A percentile compares a stretch with the other conserved stretches of the same genome.
Conservation (phyloP, 2,888 invertebrate genomes). For the Tiliacea citrago region DNA sequence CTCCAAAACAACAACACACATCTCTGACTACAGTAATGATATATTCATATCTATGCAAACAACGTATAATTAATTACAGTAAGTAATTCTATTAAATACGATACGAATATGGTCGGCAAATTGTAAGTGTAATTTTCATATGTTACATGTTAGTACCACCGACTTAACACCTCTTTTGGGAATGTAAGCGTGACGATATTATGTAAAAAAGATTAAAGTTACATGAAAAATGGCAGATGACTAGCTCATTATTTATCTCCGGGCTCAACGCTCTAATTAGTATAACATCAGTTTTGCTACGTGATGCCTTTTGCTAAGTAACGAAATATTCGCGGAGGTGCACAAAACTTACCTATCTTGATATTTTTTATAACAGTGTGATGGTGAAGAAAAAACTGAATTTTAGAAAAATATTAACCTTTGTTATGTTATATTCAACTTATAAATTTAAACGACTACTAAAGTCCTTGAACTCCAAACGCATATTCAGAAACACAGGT, state of each 20-base stretch:
- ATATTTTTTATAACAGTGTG: background rate
- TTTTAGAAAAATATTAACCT: background rate
- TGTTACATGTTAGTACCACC: slow-evolving; percentile 1
- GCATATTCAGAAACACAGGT: too few species aligned
- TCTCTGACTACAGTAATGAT: background rate
- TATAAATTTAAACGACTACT: too few species aligned
- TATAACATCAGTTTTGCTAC: slow-evolving; percentile 9
- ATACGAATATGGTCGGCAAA: background rate
- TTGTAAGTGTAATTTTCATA: slow-evolving; percentile 4
- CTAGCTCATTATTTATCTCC: slow-evolving; percentile 35
- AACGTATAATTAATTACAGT: background rate
- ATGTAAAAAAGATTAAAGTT: slow-evolving; percentile 37
- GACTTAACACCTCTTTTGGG: slow-evolving; percentile 9
- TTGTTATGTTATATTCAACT: background rate
- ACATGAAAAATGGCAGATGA: slow-evolving; percentile 37
- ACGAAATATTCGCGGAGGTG: background rate
- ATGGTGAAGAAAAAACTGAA: background rate
- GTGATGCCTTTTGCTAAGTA: background rate
- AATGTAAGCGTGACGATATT: slow-evolving; percentile 28
- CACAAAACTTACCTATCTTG: background rate
- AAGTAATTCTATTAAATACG: slow-evolving; percentile 3
- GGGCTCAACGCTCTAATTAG: slow-evolving; percentile 43
- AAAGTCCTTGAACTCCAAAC: background rate
- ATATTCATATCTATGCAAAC: slow-evolving; percentile 6
- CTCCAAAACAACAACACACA: background rate